A percentile compares a stretch with the other conserved stretches of the same genome.
These are phyloP conservation scores for Rhabdophis nuchalis DNA, from an alignment of 2,797 vertebrate species.

Conservation along the genomic window DNA sequence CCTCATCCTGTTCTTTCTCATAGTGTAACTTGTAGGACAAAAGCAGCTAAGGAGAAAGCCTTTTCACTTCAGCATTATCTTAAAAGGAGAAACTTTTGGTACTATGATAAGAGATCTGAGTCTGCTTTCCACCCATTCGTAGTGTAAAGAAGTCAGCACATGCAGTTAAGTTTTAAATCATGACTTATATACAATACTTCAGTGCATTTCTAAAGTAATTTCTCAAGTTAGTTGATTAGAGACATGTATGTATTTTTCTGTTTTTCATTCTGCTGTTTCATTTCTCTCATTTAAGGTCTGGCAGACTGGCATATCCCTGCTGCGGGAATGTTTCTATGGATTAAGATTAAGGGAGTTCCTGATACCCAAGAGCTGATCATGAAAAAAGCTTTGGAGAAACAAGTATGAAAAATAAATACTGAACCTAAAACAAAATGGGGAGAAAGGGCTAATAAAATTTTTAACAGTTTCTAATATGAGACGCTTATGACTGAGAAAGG, in stretches of 20 bases:
- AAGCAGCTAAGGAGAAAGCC: not conserved
- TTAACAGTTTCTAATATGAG: not conserved
- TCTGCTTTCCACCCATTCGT: not conserved
- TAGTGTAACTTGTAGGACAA: not conserved
- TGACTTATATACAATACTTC: not conserved
- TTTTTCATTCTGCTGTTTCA: conserved; percentile 1
- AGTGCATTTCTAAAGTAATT: not conserved
- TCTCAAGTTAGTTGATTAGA: not conserved
- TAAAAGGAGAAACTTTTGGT: not conserved
- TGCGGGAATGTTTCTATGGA: conserved; percentile 95
- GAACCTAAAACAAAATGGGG: conserved; percentile 6
- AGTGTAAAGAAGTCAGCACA: not conserved
- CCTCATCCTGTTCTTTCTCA: not conserved
- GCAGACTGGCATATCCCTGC: conserved; percentile 88
- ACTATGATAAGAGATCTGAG: not conserved
- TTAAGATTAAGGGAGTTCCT: conserved; percentile 84
- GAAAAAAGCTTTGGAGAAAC: conserved; percentile 87
- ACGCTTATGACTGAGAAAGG: conserved; percentile 5
- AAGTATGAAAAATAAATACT: conserved; percentile 72
- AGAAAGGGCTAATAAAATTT: not conserved
- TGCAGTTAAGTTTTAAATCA: not conserved
- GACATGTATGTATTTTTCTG: not conserved
- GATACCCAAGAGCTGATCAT: conserved; percentile 84
- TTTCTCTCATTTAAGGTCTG: conserved; percentile 65
- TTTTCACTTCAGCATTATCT: not conserved